Evolutionary conservation across 2,797 vertebrate species (phyloP).

Genomic region (Danio tinwini): DNA sequence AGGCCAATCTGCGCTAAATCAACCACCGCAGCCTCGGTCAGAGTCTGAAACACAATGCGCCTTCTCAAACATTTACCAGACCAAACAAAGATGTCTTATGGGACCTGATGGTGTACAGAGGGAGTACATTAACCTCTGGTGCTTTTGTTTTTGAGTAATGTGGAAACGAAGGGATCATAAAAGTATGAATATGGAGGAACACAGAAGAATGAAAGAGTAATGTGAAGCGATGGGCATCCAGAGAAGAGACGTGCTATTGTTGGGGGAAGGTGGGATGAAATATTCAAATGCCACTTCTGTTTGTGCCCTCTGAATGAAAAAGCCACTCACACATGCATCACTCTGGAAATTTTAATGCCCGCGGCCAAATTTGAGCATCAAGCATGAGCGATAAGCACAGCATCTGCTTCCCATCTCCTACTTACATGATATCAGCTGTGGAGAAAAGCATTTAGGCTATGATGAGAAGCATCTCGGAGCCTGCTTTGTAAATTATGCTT

Average conservation of each 20-base stretch:
- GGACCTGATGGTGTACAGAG: constrained; percentile 10
- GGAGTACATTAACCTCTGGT: constrained; percentile 37
- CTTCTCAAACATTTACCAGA: constrained; percentile 35
- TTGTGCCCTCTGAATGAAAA: constrained; percentile 43
- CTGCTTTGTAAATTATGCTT: neutral
- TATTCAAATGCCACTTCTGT: constrained; percentile 49
- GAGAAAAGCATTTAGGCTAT: neutral
- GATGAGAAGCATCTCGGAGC: neutral
- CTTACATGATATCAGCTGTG: neutral
- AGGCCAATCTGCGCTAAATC: constrained; percentile 52
- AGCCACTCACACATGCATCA: constrained; percentile 40
- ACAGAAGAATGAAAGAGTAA: constrained; percentile 39
- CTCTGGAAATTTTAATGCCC: constrained; percentile 39
- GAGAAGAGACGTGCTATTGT: neutral
- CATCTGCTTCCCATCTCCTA: constrained; percentile 45
- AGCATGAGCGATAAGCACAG: constrained; percentile 32
- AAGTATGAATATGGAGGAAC: constrained; percentile 29
- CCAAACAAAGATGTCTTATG: neutral
- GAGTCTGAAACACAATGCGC: constrained; percentile 27
- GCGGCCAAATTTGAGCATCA: constrained; percentile 34
- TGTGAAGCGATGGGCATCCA: constrained; percentile 18
- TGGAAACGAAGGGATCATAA: constrained; percentile 18
- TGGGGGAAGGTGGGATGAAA: constrained; percentile 27
- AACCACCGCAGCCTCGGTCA: constrained; percentile 12
- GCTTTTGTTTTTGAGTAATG: constrained; percentile 15